Evolutionary conservation across 1,140 invertebrate genomes (phyloP), one percentile per base, ranked within the genome.

Genomic region (Drosophila littoralis): DNA sequence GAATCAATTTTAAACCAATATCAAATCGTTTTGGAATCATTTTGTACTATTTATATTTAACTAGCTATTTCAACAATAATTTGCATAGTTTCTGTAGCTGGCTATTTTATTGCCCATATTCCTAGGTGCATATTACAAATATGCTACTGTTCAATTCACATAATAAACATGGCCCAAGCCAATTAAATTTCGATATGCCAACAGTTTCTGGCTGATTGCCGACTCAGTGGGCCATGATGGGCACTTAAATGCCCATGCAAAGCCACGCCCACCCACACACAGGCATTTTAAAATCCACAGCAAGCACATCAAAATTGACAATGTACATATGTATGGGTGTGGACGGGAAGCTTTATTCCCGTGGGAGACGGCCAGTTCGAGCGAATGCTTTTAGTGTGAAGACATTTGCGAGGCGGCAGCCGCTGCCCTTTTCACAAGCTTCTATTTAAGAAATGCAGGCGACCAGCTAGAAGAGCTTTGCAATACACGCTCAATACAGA

Each of bases 361-460:
- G 17, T 22, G 32, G 28, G 42, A 46, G 13, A 8, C 13, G 35
- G 36, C 8, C 17, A 46, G 33, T 50, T 38, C 35, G 55, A 35
- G 28, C 46, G 57, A 81, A 80, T 80, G 81, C 81, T 84, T 84
- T 84, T 84, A 84, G 81, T 80, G 81, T 74, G 74, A 80, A 84
- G 74, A 82, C 80, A 75, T 82, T 79, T 81, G 65, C 22, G 0
- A 28, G 22, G 22, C 22, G 22, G 22, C 77, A 42, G 35, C 36
- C 50, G 45, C 38, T 58, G 42, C 64, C 75, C 68, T 78, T 69
- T 46, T 68, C 58, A 36, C 81, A 84, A 77, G 81, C 80, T 84
- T 84, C 81, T 80, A 84, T 84, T 84, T 84, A 84, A 84, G 79
- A 76, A 66, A 59, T 66, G 60, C 74, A 72, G 50, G 54, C 66